Evolutionary conservation across 2,113 vertebrate species (phyloP).

Genomic region (Procavia capensis): DNA sequence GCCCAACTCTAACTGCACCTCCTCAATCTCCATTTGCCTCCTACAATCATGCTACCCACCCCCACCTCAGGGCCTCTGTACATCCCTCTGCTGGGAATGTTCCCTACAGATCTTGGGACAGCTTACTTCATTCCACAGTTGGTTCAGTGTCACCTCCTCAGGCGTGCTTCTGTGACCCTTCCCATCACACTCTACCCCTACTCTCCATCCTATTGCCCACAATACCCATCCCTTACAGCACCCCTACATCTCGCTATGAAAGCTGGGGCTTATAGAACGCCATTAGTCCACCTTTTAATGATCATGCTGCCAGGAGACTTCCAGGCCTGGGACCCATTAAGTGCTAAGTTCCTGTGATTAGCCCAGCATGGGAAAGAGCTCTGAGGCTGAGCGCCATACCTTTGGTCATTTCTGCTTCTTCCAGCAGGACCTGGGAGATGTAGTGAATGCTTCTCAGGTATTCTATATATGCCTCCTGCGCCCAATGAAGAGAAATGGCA

Average conservation of each 20-base stretch:
- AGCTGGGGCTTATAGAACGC: background rate
- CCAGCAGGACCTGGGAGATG: conserved; percentile 92
- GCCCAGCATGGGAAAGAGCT: no score
- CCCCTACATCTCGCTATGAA: background rate
- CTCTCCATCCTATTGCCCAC: background rate
- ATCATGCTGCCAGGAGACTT: background rate
- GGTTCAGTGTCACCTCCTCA: background rate
- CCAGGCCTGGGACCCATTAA: background rate
- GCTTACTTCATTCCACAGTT: background rate
- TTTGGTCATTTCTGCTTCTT: conserved; percentile 86
- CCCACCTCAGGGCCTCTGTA: background rate
- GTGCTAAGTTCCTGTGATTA: background rate
- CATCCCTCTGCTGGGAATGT: background rate
- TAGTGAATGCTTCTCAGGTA: conserved; percentile 94
- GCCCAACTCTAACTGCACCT: background rate
- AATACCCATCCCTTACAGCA: background rate
- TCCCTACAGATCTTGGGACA: no score
- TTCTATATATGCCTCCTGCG: conserved; percentile 94
- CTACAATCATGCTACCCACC: background rate
- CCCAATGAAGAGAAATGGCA: background rate
- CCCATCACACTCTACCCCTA: no score
- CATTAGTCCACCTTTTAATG: background rate
- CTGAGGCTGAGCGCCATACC: conserved; percentile 82
- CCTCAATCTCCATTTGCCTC: background rate
- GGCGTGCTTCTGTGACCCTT: background rate